Evolutionary conservation across 2,797 vertebrate species (phyloP).

Genomic region (Hyperoplus lanceolatus): DNA sequence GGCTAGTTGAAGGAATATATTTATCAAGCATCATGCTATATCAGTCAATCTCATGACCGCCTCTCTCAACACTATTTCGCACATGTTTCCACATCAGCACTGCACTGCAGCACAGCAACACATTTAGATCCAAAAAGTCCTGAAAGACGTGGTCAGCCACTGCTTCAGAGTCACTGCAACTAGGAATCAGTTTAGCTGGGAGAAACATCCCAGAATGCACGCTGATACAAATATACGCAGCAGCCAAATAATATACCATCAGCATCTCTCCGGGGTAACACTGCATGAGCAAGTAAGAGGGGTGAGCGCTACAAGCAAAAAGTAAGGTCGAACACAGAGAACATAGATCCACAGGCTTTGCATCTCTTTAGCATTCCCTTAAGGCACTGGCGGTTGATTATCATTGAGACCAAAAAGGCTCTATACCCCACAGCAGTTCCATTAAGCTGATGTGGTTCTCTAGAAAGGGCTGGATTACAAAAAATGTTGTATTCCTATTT

Average conservation of each 20-base stretch:
- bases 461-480: background rate
- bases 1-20: background rate
- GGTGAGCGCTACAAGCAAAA: conserved; percentile 38
- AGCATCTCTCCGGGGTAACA: conserved; percentile 51
- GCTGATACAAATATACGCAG: conserved; percentile 60
- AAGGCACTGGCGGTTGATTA: conserved; percentile 32
- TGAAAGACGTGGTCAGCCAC: conserved; percentile 9
- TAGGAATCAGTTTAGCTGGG: conserved; percentile 34
- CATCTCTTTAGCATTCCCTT: conserved; percentile 39
- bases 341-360: conserved; percentile 46
- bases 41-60: background rate
- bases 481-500: background rate
- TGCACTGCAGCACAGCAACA: conserved; percentile 12
- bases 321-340: conserved; percentile 28
- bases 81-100: conserved; percentile 8
- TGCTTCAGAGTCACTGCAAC: conserved; percentile 9
- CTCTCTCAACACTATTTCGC: conserved; percentile 19
- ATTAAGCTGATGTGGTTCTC: conserved; percentile 17
- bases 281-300: conserved; percentile 35
- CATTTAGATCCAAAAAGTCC: conserved; percentile 2
- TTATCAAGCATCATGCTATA: background rate
- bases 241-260: conserved; percentile 63
- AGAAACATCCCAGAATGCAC: conserved; percentile 51
- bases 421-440: conserved; percentile 9
- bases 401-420: conserved; percentile 39